Base-by-base conservation (phyloP, 1,140 invertebrate species). In the Drosophila littoralis region DNA sequence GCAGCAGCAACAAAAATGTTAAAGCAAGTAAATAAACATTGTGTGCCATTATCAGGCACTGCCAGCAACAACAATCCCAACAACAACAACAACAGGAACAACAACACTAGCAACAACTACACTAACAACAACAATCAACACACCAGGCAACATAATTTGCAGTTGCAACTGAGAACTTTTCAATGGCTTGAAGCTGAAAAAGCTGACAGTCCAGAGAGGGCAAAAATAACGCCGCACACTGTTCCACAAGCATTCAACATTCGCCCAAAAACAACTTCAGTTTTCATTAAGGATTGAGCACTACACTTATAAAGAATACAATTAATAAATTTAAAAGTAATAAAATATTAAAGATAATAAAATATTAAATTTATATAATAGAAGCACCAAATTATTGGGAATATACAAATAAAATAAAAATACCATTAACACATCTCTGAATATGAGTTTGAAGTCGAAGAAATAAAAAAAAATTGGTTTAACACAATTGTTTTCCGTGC, bases 11-110 rank as follows among this genome's bases (percentile, higher is more conserved):
- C 58, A 77, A 75, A 86, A 86, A 73, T 78, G 66, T 86, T 85
- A 79, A 85, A 82, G 82, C 83, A 82, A 86, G 72, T 88, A 86
- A 86, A 86, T 82, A 86, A 86, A 86, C 82, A 86, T 86, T 88
- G 82, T 86, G 64, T 72, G 83, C 83, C 75, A 86, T 86, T 86
- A 86, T 86, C 82, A 88, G 82, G 66, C 76, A 66, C 71, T 60
- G 83, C 65, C 82, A 86, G 82, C 77, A 83, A 65, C 79, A 81
- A 76, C 60, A 65, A 70, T 43, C 55, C 46, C 64, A 45, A 36
- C 59, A 73, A 8, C 55, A 35, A 42, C 60, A 66, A 36, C 42
- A 17, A 60, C 63, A 60, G 22, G 28, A 50, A 65, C 77, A 59
- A 68, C 68, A 85, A 77, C 71, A 71, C n/a, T 54, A 73, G 6